A percentile compares a stretch with the other conserved stretches of the same genome.
Evolutionary conservation across 2,797 vertebrate genomes (phyloP).

Genomic region (Lepilemur septentrionalis): DNA sequence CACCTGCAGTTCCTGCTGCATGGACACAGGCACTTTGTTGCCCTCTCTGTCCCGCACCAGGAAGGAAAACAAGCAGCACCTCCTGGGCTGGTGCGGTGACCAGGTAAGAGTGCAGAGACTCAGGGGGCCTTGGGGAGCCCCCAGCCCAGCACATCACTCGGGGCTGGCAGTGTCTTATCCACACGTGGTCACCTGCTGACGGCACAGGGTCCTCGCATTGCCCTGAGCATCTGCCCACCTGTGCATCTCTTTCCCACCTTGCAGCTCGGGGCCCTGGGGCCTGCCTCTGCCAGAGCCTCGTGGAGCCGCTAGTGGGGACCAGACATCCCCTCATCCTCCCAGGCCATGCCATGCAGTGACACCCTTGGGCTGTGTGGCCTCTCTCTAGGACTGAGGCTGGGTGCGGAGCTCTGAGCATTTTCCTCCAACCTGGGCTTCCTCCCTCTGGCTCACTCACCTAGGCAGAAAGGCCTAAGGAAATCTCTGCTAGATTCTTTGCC

Average conservation of each 20-base stretch:
- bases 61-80: neutral
- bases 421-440: neutral
- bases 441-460: neutral
- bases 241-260: neutral
- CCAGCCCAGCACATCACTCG: rapidly evolving
- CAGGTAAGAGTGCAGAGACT: neutral
- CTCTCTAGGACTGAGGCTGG: neutral
- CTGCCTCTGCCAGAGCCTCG: neutral
- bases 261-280: neutral
- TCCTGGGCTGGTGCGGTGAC: neutral
- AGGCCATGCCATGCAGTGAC: neutral
- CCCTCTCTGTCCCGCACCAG: neutral
- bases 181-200: neutral
- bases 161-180: neutral
- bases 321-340: neutral
- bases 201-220: neutral
- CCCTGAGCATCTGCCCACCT: neutral
- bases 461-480: neutral
- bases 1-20: neutral
- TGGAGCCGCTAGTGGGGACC: neutral
- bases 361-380: neutral
- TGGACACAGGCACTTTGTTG: neutral
- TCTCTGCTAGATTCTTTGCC: neutral
- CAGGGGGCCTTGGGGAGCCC: neutral
- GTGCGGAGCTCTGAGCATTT: neutral